These are phyloP conservation scores for Craterocephalus amniculus DNA, from an alignment of 2,797 vertebrate species.

Conservation along the genomic window DNA sequence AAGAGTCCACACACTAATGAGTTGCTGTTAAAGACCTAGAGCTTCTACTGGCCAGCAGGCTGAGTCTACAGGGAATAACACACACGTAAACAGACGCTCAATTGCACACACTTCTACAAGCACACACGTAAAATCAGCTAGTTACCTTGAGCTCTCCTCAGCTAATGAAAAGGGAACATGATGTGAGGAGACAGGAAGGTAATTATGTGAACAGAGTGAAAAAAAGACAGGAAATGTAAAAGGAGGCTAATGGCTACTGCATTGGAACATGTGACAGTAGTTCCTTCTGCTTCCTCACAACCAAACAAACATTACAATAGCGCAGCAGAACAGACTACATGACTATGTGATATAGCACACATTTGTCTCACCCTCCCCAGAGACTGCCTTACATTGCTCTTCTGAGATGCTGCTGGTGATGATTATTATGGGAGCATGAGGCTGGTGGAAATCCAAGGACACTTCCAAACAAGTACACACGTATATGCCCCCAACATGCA, in stretches of 20 bases:
- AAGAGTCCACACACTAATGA: slow-evolving; percentile 75
- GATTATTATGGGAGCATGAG: slow-evolving; percentile 7
- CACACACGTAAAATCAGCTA: slow-evolving; percentile 34
- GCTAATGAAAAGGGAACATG: slow-evolving; percentile 56
- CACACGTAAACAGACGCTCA: slow-evolving; percentile 19
- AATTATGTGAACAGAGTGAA: slow-evolving; percentile 47
- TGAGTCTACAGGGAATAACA: slow-evolving; percentile 43
- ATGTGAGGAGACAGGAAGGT: slow-evolving; percentile 48
- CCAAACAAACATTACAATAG: slow-evolving; percentile 2
- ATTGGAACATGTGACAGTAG: slow-evolving; percentile 35
- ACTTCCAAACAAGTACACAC: slow-evolving; percentile 22
- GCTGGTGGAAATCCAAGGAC: slow-evolving; percentile 45
- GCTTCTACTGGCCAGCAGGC: slow-evolving; percentile 49
- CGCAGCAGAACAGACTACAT: slow-evolving; percentile 24
- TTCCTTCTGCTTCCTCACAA: neutral
- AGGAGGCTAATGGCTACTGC: slow-evolving; percentile 45
- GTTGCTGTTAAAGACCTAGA: slow-evolving; percentile 70
- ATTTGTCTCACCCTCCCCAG: slow-evolving; percentile 42
- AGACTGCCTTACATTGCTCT: slow-evolving; percentile 48
- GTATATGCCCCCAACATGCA: slow-evolving; percentile 36
- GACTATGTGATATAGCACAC: slow-evolving; percentile 7
- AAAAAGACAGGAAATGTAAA: slow-evolving; percentile 34
- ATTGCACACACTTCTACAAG: slow-evolving; percentile 16
- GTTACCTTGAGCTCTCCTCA: slow-evolving; percentile 43
- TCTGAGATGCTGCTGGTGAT: slow-evolving; percentile 35